Conservation (phyloP, 2,888 invertebrate genomes). For the Acanthopleura granulata region DNA sequence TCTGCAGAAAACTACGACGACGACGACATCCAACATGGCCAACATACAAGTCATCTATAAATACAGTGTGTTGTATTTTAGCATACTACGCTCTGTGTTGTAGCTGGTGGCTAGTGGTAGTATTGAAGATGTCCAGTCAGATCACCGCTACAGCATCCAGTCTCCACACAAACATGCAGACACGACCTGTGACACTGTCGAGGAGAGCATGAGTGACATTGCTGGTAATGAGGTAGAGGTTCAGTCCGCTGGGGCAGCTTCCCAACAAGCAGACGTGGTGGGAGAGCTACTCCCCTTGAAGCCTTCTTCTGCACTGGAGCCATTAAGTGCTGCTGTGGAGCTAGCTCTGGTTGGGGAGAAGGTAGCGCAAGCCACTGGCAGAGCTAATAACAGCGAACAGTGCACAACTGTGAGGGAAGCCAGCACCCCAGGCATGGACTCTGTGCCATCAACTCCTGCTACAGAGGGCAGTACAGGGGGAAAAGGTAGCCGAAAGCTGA, state of each 20-base stretch:
- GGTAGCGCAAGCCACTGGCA: background rate
- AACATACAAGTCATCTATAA: no score
- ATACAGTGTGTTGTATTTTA: no score
- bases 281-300: constrained; percentile 15
- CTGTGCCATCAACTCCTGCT: background rate
- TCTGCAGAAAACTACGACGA: no score
- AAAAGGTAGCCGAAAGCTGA: background rate
- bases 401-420: background rate
- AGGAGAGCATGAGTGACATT: background rate
- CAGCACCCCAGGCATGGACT: background rate
- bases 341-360: background rate
- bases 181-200: no score
- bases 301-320: background rate
- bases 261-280: background rate
- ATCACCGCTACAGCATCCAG: constrained; percentile 9
- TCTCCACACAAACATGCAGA: background rate
- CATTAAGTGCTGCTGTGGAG: background rate
- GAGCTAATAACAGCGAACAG: background rate
- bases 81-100: background rate
- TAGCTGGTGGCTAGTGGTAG: background rate
- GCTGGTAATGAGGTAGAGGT: background rate
- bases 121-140: background rate
- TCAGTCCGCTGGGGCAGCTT: background rate
- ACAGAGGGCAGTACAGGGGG: background rate
- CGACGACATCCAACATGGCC: no score